Evolutionary conservation across 1,140 invertebrate species (phyloP), one percentile per base, ranked within the genome.

Genomic region (Rhyzopertha dominica): DNA sequence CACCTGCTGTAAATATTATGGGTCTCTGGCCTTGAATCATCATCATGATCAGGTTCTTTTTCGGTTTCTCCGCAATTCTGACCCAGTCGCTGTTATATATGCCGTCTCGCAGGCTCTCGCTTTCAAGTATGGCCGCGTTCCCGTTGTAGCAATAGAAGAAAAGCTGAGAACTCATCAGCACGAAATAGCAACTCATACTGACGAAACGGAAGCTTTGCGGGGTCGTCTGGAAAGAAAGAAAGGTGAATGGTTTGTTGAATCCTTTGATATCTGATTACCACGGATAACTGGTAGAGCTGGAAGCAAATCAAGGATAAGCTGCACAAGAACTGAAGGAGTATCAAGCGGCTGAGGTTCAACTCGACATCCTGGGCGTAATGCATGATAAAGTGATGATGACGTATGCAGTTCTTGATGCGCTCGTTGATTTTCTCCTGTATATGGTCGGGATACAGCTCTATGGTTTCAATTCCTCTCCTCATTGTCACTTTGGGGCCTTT

Each of bases 21-120:
- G 69, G 63, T 3, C 64, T 54, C n/a, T 67, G 58, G n/a, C 65
- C 60, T 3, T 72, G 58, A 3, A 56, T 45, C 67, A 76, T 77
- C 5, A 76, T 22, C 3, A 74, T 50, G 3, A 67, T 50, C 16
- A 76, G 47, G 3, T 59, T 44, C 5, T 63, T 59, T 25, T 74
- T 71, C 13, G 67, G 56, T 10, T 40, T 8, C 12, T 63, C 38
- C 26, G 47, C 44, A 2, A 45, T 25, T 12, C 28, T 20, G 12
- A 56, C 48, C 57, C 59, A 62, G 28, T 49, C 34, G 25, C 45
- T 44, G 23, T 53, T 41, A 32, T 51, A 62, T 7, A 45, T 44
- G 39, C 38, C 43, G 9, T 22, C 9, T 5, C 49, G 24, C 7
- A 62, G 24, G 17, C 44, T n/a, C 16, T 59, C 49, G 22, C 57